Evolutionary conservation across 2,888 invertebrate species (phyloP).

Genomic region (Apeira syringaria): DNA sequence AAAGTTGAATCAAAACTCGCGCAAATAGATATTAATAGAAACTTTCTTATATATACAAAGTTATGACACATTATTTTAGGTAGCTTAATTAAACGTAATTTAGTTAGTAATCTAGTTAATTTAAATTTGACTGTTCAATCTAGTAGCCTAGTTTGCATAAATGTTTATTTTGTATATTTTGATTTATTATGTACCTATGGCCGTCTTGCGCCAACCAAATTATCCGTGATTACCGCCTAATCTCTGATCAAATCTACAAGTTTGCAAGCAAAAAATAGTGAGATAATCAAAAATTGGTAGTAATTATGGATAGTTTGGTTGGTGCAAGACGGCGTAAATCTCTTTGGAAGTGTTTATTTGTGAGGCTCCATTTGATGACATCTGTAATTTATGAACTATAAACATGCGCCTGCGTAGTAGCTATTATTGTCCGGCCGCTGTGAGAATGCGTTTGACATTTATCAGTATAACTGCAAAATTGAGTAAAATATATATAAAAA

Average conservation of each 20-base stretch:
- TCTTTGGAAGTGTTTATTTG: constrained; percentile 9
- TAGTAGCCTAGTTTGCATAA: background rate
- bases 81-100: constrained; percentile 59
- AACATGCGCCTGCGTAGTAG: too few species aligned
- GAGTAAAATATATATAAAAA: too few species aligned
- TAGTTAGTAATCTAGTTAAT: constrained; percentile 22
- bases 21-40: constrained; percentile 36
- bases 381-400: too few species aligned
- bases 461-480: too few species aligned
- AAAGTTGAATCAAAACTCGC: constrained; percentile 9
- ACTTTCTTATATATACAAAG: constrained; percentile 65
- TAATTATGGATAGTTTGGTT: too few species aligned
- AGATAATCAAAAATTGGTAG: too few species aligned
- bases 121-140: constrained; percentile 5
- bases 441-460: too few species aligned
- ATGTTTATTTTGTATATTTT: background rate
- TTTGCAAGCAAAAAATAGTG: too few species aligned
- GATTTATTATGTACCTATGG: background rate
- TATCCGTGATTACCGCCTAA: too few species aligned
- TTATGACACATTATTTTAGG: constrained; percentile 64
- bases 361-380: constrained; percentile 9
- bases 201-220: constrained; percentile 9
- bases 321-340: too few species aligned
- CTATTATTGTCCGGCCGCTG: too few species aligned
- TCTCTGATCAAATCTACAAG: too few species aligned